Evolutionary conservation across 2,888 invertebrate species (phyloP).

Genomic region (Cybosia mesomella): DNA sequence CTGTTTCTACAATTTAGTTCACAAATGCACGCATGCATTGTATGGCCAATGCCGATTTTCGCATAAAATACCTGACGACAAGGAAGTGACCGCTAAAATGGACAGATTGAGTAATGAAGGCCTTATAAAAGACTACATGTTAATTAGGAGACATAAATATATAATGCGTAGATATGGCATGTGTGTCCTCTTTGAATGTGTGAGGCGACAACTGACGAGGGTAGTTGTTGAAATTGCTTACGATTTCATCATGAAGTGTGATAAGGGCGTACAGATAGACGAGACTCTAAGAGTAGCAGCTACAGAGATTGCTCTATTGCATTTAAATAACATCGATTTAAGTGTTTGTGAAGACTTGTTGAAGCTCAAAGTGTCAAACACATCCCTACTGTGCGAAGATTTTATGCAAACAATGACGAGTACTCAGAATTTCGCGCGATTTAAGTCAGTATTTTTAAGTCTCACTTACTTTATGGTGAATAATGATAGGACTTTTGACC

Average conservation of each 20-base stretch:
- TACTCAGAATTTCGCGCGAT: conserved; percentile 76
- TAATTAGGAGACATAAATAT: conserved; percentile 46
- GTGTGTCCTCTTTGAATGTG: conserved; percentile 63
- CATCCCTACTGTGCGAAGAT: conserved; percentile 61
- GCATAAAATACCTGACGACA: conserved; percentile 50
- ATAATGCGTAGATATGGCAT: conserved; percentile 60
- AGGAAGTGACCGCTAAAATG: conserved; percentile 46
- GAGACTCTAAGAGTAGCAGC: conserved; percentile 44
- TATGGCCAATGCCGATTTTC: conserved; percentile 54
- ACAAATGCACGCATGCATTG: conserved; percentile 55
- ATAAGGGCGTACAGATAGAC: conserved; percentile 43
- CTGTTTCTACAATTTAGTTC: conserved; percentile 66
- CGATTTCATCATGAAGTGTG: conserved; percentile 55
- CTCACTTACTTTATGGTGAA: conserved; percentile 64
- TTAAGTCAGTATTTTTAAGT: conserved; percentile 69
- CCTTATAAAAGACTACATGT: conserved; percentile 68
- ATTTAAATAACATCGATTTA: conserved; percentile 65
- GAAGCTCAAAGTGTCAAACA: conserved; percentile 31
- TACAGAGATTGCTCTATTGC: conserved; percentile 62
- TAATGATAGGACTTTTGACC: conserved; percentile 53
- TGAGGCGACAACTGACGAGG: conserved; percentile 60
- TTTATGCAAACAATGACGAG: conserved; percentile 67
- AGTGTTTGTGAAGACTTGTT: conserved; percentile 60
- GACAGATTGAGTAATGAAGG: conserved; percentile 45
- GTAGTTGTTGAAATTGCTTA: conserved; percentile 69